A percentile compares a stretch with the other conserved stretches of the same genome.
Conservation (phyloP, 1,140 invertebrate genomes). For the Mamestra configurata region DNA sequence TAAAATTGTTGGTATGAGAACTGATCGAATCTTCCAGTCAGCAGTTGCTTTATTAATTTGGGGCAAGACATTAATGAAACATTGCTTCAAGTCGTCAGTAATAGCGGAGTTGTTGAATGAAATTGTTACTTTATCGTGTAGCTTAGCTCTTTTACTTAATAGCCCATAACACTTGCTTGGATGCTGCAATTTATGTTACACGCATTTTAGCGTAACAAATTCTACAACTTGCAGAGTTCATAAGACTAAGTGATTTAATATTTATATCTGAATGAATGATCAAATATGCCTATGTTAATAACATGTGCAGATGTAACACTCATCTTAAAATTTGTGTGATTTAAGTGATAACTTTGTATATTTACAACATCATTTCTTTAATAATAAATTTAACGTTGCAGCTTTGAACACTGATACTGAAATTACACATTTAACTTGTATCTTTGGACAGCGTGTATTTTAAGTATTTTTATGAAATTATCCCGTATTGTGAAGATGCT, state of each 20-base stretch:
- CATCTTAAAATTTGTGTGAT: not conserved
- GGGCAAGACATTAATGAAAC: not conserved
- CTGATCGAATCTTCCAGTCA: not conserved
- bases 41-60: not conserved
- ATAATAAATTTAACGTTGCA: not conserved
- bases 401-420: not conserved
- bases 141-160: not conserved
- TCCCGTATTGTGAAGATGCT: not conserved
- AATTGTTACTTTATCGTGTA: not conserved
- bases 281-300: not conserved
- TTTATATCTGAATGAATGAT: slow-evolving; percentile 32
- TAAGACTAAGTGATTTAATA: slow-evolving; percentile 12
- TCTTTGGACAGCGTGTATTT: not conserved
- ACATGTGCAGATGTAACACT: not conserved
- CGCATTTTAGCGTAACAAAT: slow-evolving; percentile 13
- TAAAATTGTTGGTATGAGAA: not conserved
- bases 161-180: slow-evolving; percentile 1
- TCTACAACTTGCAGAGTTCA: not conserved
- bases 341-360: not conserved
- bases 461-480: not conserved
- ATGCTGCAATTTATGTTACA: slow-evolving; percentile 13
- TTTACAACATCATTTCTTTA: not conserved
- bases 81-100: not conserved
- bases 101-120: not conserved
- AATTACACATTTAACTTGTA: not conserved